Evolutionary conservation across 2,113 vertebrate genomes (phyloP).

Genomic region (Rattus norvegicus): DNA sequence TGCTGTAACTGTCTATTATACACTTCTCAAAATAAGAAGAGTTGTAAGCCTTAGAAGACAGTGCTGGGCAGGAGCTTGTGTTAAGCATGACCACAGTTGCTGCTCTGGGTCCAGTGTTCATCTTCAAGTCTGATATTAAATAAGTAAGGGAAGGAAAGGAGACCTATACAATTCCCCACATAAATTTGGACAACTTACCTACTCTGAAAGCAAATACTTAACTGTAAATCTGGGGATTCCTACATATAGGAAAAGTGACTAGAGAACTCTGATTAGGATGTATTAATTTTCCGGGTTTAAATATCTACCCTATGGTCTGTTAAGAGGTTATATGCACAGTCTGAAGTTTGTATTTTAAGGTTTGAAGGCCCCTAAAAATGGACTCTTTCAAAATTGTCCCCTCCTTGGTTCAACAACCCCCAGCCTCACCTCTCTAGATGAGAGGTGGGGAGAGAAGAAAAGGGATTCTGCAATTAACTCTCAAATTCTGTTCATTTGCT

Average conservation of each 20-base stretch:
- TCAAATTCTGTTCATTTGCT: background rate
- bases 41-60: constrained; percentile 16
- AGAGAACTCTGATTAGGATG: background rate
- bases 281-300: constrained; percentile 1
- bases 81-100: background rate
- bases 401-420: background rate
- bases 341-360: background rate
- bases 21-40: background rate
- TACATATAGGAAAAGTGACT: background rate
- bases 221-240: background rate
- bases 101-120: background rate
- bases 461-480: background rate
- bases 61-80: background rate
- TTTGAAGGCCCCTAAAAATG: background rate
- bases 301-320: background rate
- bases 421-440: background rate
- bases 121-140: constrained; percentile 15
- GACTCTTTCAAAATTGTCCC: constrained; percentile 1
- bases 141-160: background rate
- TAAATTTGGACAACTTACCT: background rate
- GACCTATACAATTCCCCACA: background rate
- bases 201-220: constrained; percentile 29
- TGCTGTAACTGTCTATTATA: background rate
- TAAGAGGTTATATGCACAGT: background rate
- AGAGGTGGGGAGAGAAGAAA: background rate